phyloP scores from a whole-genome alignment of 2,888 invertebrate genomes.

The Aphelenchoides bicaudatus region DNA sequence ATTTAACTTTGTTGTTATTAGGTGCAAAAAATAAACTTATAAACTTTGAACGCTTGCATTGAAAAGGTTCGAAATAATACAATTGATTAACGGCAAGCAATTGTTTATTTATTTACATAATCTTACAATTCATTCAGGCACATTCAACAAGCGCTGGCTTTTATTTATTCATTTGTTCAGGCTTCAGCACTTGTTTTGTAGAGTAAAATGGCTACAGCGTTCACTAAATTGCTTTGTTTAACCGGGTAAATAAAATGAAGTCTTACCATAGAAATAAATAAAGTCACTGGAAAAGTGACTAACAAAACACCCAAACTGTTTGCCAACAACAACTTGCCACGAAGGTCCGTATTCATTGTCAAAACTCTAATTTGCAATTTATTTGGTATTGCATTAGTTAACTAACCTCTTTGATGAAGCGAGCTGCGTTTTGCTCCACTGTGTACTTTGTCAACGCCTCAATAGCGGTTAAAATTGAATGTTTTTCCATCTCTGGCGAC shows the following conservation, averaged over 20 bases:
- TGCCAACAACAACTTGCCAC: conserved; percentile 26
- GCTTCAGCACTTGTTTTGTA: conserved; percentile 22
- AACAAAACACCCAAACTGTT: conserved; percentile 27
- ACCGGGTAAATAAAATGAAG: conserved; percentile 22
- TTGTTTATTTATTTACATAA: no score
- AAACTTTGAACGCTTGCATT: no score
- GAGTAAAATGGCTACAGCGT: conserved; percentile 23
- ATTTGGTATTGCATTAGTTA: background rate
- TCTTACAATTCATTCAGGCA: no score
- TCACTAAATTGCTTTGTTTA: conserved; percentile 31
- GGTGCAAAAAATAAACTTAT: background rate
- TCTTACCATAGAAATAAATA: conserved; percentile 28
- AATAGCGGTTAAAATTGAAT: conserved; percentile 19
- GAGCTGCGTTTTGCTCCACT: conserved; percentile 26
- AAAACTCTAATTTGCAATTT: conserved; percentile 16
- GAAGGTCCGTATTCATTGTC: conserved; percentile 20
- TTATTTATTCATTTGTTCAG: no score
- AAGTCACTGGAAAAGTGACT: conserved; percentile 23
- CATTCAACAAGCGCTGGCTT: no score
- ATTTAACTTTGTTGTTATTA: conserved; percentile 11
- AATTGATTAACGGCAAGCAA: no score
- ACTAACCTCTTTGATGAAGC: conserved; percentile 25
- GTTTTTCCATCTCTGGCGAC: conserved; percentile 22
- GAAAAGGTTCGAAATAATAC: no score
- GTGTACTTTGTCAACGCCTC: conserved; percentile 19